phyloP scores from a whole-genome alignment of 2,888 invertebrate genomes.

The Poecilus cupreus region DNA sequence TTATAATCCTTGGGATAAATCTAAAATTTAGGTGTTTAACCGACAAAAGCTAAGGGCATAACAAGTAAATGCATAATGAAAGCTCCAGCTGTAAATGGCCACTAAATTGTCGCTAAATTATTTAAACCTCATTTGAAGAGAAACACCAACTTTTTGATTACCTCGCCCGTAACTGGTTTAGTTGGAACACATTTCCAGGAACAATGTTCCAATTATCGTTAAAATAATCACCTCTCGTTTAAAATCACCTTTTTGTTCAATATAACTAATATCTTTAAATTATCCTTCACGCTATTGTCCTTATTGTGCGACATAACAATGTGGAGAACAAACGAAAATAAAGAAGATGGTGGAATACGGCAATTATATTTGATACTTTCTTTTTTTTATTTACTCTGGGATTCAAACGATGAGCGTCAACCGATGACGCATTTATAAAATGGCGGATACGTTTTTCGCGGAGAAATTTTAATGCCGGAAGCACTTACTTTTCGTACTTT shows the following conservation, averaged over 20 bases:
- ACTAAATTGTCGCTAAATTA: slow-evolving; percentile 48
- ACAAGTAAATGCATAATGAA: slow-evolving; percentile 43
- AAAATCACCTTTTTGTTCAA: background rate
- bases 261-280: background rate
- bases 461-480: slow-evolving; percentile 54
- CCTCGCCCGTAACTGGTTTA: slow-evolving; percentile 15
- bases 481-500: slow-evolving; percentile 50
- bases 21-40: slow-evolving; percentile 23
- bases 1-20: slow-evolving; percentile 29
- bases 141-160: slow-evolving; percentile 36
- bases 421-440: slow-evolving; percentile 41
- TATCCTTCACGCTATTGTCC: background rate
- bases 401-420: background rate
- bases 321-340: background rate
- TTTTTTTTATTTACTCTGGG: slow-evolving; percentile 9
- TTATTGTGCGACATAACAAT: background rate
- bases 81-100: slow-evolving; percentile 35
- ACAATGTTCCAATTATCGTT: slow-evolving; percentile 29
- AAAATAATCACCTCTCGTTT: slow-evolving; percentile 24
- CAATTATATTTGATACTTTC: slow-evolving; percentile 9
- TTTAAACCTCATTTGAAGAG: slow-evolving; percentile 44
- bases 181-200: slow-evolving; percentile 15
- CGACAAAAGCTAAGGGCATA: background rate
- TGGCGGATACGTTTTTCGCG: slow-evolving; percentile 45
- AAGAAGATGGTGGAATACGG: background rate